Evolutionary conservation across 2,113 vertebrate genomes (phyloP).

Genomic region (Callorhinus ursinus): DNA sequence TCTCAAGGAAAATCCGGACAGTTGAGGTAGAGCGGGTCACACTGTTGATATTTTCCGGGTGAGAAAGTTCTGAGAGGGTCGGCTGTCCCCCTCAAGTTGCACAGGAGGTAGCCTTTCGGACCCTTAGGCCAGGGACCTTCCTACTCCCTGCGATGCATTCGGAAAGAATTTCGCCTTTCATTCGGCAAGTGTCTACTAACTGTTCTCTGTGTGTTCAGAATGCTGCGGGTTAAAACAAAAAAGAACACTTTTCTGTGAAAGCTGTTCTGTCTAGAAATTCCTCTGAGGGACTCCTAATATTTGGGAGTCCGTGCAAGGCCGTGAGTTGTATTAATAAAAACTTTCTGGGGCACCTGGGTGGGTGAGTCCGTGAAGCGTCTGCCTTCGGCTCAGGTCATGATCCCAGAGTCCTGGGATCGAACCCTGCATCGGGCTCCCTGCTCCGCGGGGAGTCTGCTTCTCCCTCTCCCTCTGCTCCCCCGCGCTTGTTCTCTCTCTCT

Average conservation of each 20-base stretch:
- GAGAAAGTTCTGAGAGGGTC: background rate
- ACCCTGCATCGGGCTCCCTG: background rate
- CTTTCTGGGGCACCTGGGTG: background rate
- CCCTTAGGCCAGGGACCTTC: background rate
- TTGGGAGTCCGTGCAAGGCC: background rate
- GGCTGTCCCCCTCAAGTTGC: background rate
- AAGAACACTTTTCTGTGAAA: constrained; percentile 38
- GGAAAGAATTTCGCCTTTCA: constrained; percentile 8
- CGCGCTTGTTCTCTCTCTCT: no score
- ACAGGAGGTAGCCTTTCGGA: background rate
- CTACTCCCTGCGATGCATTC: background rate
- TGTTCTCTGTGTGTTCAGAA: constrained; percentile 37
- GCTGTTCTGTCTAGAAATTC: background rate
- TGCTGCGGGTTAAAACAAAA: background rate
- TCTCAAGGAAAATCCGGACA: background rate
- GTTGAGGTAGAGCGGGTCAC: background rate
- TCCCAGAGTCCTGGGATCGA: background rate
- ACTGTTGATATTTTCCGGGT: constrained; percentile 16
- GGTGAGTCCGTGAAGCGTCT: background rate
- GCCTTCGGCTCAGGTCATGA: background rate
- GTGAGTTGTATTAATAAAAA: background rate
- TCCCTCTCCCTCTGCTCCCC: no score
- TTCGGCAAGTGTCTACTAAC: background rate
- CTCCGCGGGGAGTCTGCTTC: background rate
- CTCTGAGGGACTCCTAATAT: background rate